A percentile compares a stretch with the other conserved stretches of the same genome.
These are phyloP conservation scores for Sympetrum striolatum DNA, from an alignment of 2,888 invertebrate species.

Conservation along the genomic window DNA sequence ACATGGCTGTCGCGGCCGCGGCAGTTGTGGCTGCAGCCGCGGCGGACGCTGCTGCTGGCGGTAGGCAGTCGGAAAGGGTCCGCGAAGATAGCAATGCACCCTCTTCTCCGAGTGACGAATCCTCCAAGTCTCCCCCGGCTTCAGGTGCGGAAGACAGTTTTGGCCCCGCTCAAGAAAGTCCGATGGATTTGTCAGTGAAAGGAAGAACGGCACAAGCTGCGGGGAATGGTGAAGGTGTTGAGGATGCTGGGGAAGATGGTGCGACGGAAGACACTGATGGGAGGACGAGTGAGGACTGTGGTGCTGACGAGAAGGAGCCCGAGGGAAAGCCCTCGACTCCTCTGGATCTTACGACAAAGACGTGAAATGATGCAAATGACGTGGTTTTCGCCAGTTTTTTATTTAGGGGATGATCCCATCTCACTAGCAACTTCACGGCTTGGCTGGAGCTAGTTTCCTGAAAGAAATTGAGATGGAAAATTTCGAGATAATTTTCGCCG, in stretches of 20 bases:
- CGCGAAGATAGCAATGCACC: background rate
- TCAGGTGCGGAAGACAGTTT: background rate
- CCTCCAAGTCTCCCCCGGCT: background rate
- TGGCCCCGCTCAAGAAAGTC: constrained; percentile 21
- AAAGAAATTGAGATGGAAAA: no score
- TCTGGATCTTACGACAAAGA: constrained; percentile 41
- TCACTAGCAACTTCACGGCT: no score
- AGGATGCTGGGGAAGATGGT: background rate
- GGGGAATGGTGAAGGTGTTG: background rate
- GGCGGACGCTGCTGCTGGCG: background rate
- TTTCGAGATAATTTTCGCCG: no score
- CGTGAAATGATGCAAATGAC: background rate
- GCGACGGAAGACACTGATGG: background rate
- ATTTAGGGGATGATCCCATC: no score
- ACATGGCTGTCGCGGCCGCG: constrained; percentile 14
- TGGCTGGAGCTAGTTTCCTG: no score
- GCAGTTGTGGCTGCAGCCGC: background rate
- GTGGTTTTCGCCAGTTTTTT: no score
- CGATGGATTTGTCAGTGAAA: constrained; percentile 41
- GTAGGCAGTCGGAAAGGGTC: background rate
- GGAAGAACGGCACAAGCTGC: background rate
- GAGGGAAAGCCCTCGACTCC: constrained; percentile 3
- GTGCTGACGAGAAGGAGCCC: background rate
- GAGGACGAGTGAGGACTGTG: background rate
- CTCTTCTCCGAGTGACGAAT: background rate